These are phyloP conservation scores for Campylomormyrus numenius DNA, from an alignment of 2,113 vertebrate species.

Conservation along the genomic window DNA sequence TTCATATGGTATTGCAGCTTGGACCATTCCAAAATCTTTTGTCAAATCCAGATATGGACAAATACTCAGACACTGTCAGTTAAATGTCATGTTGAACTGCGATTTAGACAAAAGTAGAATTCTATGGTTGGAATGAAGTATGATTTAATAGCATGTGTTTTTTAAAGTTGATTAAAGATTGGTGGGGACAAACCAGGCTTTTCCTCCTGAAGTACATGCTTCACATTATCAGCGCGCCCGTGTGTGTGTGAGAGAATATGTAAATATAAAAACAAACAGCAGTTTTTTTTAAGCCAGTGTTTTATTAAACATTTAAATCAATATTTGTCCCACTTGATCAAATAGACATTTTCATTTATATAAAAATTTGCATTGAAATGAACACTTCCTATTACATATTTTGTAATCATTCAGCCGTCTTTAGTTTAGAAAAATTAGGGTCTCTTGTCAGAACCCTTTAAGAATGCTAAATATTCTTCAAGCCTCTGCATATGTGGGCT, in stretches of 20 bases:
- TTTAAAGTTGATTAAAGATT: neutral
- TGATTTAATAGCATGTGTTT: neutral
- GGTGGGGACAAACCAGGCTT: neutral
- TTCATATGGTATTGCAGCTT: neutral
- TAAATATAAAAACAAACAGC: neutral
- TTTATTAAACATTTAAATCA: neutral
- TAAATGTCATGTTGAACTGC: neutral
- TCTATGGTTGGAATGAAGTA: neutral
- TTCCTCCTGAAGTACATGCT: neutral
- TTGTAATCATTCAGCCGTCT: neutral
- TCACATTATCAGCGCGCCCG: neutral
- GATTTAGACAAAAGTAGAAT: neutral
- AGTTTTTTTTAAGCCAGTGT: neutral
- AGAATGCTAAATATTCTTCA: neutral
- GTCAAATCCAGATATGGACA: neutral
- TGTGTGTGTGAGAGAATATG: neutral
- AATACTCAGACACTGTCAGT: neutral
- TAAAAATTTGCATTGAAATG: neutral
- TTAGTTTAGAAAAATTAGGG: neutral
- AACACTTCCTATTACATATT: neutral
- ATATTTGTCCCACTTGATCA: neutral
- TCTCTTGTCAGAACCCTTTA: neutral
- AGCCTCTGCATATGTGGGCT: neutral
- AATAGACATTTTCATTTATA: neutral
- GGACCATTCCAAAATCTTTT: neutral